phyloP scores from a whole-genome alignment of 2,888 invertebrate genomes.

The Meganola albula region DNA sequence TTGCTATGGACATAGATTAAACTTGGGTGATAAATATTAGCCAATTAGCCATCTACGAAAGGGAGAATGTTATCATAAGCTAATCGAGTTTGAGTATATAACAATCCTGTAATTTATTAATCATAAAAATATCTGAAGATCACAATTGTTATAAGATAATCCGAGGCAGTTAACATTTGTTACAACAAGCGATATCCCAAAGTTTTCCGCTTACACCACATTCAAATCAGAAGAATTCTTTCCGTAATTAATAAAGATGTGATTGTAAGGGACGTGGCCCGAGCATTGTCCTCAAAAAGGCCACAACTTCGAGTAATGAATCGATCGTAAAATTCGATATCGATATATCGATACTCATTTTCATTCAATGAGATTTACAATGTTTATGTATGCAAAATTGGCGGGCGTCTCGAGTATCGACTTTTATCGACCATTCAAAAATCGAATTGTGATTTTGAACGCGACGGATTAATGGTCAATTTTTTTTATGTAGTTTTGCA shows the following conservation, averaged over 20 bases:
- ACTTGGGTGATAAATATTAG: too few species aligned
- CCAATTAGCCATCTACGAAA: too few species aligned
- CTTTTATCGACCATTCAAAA: conserved; percentile 70
- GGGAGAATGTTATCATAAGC: too few species aligned
- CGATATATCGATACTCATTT: conserved; percentile 64
- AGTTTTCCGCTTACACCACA: conserved; percentile 28
- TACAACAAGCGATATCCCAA: too few species aligned
- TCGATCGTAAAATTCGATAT: conserved; percentile 58
- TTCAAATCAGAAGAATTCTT: conserved; percentile 51
- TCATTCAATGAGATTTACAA: conserved; percentile 70
- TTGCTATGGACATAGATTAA: too few species aligned
- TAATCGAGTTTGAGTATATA: too few species aligned
- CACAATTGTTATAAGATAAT: too few species aligned
- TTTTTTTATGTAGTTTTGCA: conserved; percentile 40
- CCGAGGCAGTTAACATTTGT: too few species aligned
- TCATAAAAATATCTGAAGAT: too few species aligned
- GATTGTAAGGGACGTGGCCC: conserved; percentile 36
- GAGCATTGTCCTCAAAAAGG: conserved; percentile 58
- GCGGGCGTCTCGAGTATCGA: conserved; percentile 60
- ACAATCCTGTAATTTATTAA: too few species aligned
- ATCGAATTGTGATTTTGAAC: conserved; percentile 40
- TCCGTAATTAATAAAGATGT: conserved; percentile 72
- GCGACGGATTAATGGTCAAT: conserved; percentile 49
- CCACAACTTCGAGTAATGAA: conserved; percentile 45
- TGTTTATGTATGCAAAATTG: conserved; percentile 67